phyloP scores from a whole-genome alignment of 2,888 invertebrate species.

The Poecilobothrus nobilitatus region DNA sequence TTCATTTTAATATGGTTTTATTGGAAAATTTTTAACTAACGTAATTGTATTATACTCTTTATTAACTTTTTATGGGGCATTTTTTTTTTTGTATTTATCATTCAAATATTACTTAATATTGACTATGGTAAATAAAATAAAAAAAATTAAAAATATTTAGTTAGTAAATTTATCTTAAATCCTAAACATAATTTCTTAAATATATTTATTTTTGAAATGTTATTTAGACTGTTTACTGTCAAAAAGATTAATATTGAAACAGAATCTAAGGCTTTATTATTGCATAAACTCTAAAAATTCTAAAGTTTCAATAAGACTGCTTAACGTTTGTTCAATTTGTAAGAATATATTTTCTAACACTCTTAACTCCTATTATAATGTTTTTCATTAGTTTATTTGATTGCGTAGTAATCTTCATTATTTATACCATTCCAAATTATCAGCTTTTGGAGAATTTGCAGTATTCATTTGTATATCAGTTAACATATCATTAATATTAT shows the following conservation, averaged over 20 bases:
- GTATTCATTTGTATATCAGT: constrained; percentile 79
- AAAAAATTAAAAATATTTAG: not conserved
- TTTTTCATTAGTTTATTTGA: too few species aligned
- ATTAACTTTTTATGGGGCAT: too few species aligned
- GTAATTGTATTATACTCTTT: too few species aligned
- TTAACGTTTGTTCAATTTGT: too few species aligned
- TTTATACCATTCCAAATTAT: constrained; percentile 24
- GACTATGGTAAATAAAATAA: not conserved
- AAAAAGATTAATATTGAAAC: not conserved
- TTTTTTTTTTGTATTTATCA: too few species aligned
- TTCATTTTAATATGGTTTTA: not conserved
- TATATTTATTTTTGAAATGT: not conserved
- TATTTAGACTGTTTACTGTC: not conserved
- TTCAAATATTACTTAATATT: not conserved
- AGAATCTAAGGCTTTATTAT: not conserved
- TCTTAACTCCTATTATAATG: too few species aligned
- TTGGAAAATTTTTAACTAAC: not conserved
- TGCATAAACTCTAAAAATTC: not conserved
- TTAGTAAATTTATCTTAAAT: not conserved
- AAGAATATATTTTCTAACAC: too few species aligned
- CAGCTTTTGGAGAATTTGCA: constrained; percentile 51
- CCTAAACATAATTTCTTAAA: not conserved
- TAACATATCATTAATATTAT: constrained; percentile 60
- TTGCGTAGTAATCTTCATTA: not conserved
- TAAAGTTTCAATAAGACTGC: too few species aligned